phyloP scores from a whole-genome alignment of 2,113 vertebrate species.

The Neogale vison region DNA sequence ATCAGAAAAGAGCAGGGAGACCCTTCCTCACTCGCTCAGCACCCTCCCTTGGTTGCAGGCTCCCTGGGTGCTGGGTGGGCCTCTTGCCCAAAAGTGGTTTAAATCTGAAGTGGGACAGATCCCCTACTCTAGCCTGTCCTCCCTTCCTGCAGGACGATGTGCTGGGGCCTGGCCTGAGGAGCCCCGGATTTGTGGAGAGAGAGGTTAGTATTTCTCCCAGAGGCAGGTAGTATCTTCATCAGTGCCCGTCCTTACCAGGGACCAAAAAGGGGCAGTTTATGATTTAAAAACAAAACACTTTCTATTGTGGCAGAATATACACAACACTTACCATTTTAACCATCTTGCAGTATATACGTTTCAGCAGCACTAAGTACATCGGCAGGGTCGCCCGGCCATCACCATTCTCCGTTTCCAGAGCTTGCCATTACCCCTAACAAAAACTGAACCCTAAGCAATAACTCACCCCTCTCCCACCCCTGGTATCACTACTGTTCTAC shows the following conservation, averaged over 20 bases:
- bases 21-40: background rate
- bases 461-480: background rate
- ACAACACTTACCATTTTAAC: background rate
- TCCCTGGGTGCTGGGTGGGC: background rate
- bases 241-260: background rate
- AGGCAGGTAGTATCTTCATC: background rate
- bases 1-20: background rate
- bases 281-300: background rate
- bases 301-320: background rate
- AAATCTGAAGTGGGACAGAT: background rate
- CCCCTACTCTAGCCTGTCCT: background rate
- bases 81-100: background rate
- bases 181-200: background rate
- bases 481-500: background rate
- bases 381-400: background rate
- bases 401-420: background rate
- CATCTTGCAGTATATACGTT: background rate
- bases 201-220: rapidly evolving
- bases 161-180: background rate
- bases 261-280: background rate
- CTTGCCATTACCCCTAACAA: background rate
- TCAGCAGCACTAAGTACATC: background rate
- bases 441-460: background rate
- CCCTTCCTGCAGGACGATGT: background rate
- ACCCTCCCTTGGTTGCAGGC: rapidly evolving